Percentiles rank a stretch among this genome's conserved stretches.
Evolutionary conservation across 2,797 vertebrate species (phyloP).

Genomic region (Sebastes itinus): DNA sequence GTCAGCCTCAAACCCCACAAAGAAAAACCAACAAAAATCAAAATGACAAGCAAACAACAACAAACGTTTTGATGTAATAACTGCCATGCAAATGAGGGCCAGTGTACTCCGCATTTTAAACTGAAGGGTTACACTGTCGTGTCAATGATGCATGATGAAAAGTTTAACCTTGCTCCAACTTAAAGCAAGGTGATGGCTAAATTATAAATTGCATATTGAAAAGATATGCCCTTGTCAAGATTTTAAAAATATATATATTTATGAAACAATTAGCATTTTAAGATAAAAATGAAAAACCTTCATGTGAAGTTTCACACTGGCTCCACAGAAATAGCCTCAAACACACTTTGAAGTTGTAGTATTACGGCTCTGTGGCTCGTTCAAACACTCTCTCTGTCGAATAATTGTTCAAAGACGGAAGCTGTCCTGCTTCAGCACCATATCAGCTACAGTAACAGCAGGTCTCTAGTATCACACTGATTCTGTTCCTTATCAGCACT

Average conservation of each 20-base stretch:
- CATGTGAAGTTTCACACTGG: conserved; percentile 52
- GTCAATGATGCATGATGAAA: conserved; percentile 38
- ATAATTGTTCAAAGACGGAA: conserved; percentile 72
- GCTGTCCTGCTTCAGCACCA: conserved; percentile 56
- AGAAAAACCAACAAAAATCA: not conserved
- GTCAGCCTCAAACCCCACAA: conserved; percentile 6
- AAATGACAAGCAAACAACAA: conserved; percentile 28
- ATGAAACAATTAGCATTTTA: conserved; percentile 55
- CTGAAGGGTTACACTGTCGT: not conserved
- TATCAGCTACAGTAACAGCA: conserved; percentile 68
- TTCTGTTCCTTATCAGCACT: conserved; percentile 69
- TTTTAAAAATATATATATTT: conserved; percentile 21
- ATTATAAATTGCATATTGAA: conserved; percentile 8
- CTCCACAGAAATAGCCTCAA: conserved; percentile 66
- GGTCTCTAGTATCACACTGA: conserved; percentile 67
- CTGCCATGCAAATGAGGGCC: conserved; percentile 26
- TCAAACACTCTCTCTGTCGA: conserved; percentile 62
- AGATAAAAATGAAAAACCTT: conserved; percentile 39
- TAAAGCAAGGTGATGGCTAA: conserved; percentile 26
- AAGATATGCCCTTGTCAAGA: conserved; percentile 45
- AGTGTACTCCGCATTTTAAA: conserved; percentile 9
- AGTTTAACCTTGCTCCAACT: conserved; percentile 1
- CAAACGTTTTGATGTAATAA: conserved; percentile 24
- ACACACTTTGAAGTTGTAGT: conserved; percentile 69
- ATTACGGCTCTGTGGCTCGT: conserved; percentile 50